These are phyloP conservation scores for Cryptomyrus ogoouensis DNA, from an alignment of 2,113 vertebrate species.

Conservation along the genomic window DNA sequence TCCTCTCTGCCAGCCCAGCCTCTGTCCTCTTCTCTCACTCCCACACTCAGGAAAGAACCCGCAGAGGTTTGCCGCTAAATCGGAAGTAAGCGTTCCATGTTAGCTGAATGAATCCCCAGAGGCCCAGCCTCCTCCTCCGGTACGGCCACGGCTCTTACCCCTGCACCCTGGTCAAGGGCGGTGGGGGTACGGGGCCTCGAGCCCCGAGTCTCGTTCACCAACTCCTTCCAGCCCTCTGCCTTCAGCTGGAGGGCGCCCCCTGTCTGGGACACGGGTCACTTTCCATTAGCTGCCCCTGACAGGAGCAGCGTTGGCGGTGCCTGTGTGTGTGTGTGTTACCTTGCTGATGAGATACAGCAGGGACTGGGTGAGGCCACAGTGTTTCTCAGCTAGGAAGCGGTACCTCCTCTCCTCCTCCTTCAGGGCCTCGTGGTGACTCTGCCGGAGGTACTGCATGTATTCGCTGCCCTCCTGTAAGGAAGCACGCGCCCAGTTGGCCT, in stretches of 20 bases:
- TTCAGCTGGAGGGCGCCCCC: slow-evolving; percentile 59
- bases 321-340: slow-evolving; percentile 38
- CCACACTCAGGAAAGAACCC: slow-evolving; percentile 59
- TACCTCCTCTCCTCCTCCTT: slow-evolving; percentile 90
- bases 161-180: slow-evolving; percentile 52
- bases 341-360: slow-evolving; percentile 65
- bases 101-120: not conserved
- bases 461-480: slow-evolving; percentile 60
- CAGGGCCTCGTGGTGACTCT: slow-evolving; percentile 82
- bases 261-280: slow-evolving; percentile 46
- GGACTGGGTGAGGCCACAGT: slow-evolving; percentile 71
- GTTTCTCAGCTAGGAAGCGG: slow-evolving; percentile 90
- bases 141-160: slow-evolving; percentile 36
- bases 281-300: not conserved
- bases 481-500: slow-evolving; percentile 15
- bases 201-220: slow-evolving; percentile 57
- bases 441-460: slow-evolving; percentile 70
- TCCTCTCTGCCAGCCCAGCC: slow-evolving; percentile 55
- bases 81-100: not conserved
- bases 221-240: slow-evolving; percentile 65
- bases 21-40: slow-evolving; percentile 56
- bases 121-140: not conserved
- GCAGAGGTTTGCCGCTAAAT: slow-evolving; percentile 54
- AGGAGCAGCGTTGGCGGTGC: not conserved
- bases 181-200: slow-evolving; percentile 55